A percentile compares a stretch with the other conserved stretches of the same genome.
Evolutionary conservation across 2,888 invertebrate genomes (phyloP).

Genomic region (Flexamia atlantica): DNA sequence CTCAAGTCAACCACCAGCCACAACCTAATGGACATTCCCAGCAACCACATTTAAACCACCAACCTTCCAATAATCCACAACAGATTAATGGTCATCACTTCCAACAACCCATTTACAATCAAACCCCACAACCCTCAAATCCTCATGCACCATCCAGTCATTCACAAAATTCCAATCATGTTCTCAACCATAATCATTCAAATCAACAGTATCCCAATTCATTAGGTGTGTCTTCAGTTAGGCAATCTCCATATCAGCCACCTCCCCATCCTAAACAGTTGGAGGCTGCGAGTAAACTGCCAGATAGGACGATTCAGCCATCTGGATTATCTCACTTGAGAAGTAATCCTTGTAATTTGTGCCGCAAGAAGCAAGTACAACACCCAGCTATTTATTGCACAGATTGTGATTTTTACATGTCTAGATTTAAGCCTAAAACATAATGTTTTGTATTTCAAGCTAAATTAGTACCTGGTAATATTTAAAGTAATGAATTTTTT

Average conservation of each 20-base stretch:
- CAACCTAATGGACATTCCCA: slow-evolving; percentile 9
- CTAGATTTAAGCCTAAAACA: slow-evolving; percentile 84
- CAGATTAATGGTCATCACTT: slow-evolving; percentile 27
- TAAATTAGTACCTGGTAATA: slow-evolving; percentile 47
- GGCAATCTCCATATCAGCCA: slow-evolving; percentile 81
- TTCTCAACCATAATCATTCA: background rate
- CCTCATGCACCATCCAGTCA: slow-evolving; percentile 2
- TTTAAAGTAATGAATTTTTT: background rate
- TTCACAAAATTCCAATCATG: slow-evolving; percentile 24
- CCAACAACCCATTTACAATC: slow-evolving; percentile 56
- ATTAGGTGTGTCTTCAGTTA: slow-evolving; percentile 56
- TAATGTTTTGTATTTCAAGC: slow-evolving; percentile 48
- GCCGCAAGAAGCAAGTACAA: slow-evolving; percentile 89
- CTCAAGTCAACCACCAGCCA: slow-evolving; percentile 14
- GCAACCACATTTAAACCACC: background rate
- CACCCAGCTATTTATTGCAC: slow-evolving; percentile 90
- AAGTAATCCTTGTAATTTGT: slow-evolving; percentile 89
- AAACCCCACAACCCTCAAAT: slow-evolving; percentile 1
- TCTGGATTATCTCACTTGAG: slow-evolving; percentile 75
- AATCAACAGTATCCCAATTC: slow-evolving; percentile 63
- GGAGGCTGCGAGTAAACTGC: slow-evolving; percentile 63
- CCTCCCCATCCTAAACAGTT: slow-evolving; percentile 77
- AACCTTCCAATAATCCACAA: background rate
- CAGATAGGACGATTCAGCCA: slow-evolving; percentile 56
- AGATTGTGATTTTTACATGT: slow-evolving; percentile 96